Conservation (phyloP, 92 coral and sea anemone genomes). For the Porites evermanni region DNA sequence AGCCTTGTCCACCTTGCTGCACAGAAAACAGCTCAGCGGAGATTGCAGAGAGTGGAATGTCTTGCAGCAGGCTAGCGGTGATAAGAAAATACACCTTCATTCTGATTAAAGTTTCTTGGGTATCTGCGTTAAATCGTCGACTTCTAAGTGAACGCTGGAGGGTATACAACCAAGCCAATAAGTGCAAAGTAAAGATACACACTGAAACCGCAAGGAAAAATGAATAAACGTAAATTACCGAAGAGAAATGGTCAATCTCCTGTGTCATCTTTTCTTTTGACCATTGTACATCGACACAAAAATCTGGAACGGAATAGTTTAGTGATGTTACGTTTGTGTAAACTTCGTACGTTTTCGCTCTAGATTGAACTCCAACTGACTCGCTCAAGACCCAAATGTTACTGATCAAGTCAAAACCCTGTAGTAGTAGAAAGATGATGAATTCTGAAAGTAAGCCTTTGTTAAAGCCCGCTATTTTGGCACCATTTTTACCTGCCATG, state of each 20-base stretch:
- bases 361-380: slow-evolving; percentile 61
- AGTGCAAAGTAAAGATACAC: slow-evolving; percentile 71
- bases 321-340: slow-evolving; percentile 62
- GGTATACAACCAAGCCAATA: slow-evolving; percentile 86
- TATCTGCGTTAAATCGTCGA: slow-evolving; percentile 70
- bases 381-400: slow-evolving; percentile 79
- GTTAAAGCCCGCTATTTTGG: slow-evolving; percentile 52
- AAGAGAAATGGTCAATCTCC: slow-evolving; percentile 55
- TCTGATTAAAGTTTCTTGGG: slow-evolving; percentile 66
- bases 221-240: slow-evolving; percentile 64
- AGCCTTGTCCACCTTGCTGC: slow-evolving; percentile 83
- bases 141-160: slow-evolving; percentile 76
- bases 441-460: slow-evolving; percentile 88
- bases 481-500: neutral
- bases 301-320: slow-evolving; percentile 67
- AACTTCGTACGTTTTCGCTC: slow-evolving; percentile 49
- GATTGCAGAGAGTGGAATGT: slow-evolving; percentile 91
- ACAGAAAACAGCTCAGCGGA: slow-evolving; percentile 87
- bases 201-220: slow-evolving; percentile 81
- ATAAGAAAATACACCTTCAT: slow-evolving; percentile 82
- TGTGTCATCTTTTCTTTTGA: slow-evolving; percentile 59
- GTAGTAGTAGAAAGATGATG: slow-evolving; percentile 78
- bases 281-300: slow-evolving; percentile 80
- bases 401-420: slow-evolving; percentile 90
- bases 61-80: slow-evolving; percentile 85